These are phyloP conservation scores for Arenicola marina DNA, from an alignment of 2,888 invertebrate genomes.

Conservation along the genomic window DNA sequence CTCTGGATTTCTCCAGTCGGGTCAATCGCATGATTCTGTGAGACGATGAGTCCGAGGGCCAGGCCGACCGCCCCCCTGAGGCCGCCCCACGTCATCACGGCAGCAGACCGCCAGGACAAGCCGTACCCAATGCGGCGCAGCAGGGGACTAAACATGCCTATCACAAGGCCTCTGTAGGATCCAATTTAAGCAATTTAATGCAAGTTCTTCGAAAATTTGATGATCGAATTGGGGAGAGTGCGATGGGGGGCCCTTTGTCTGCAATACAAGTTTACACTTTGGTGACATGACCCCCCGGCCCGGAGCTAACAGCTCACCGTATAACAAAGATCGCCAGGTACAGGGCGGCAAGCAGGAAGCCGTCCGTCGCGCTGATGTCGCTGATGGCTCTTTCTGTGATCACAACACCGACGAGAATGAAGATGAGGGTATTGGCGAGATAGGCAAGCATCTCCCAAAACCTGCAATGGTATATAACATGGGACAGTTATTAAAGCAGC, in stretches of 20 bases:
- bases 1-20: background rate
- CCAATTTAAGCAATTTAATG: no score
- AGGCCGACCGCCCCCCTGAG: constrained; percentile 69
- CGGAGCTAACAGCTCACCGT: no score
- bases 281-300: no score
- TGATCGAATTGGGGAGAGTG: no score
- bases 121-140: constrained; percentile 67
- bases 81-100: constrained; percentile 70
- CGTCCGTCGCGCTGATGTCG: constrained; percentile 63
- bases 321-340: constrained; percentile 59
- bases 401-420: constrained; percentile 69
- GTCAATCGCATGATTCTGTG: constrained; percentile 59
- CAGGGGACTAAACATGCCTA: constrained; percentile 65
- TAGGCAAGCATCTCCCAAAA: constrained; percentile 64
- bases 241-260: no score
- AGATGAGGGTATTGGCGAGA: constrained; percentile 67
- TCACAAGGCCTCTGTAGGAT: constrained; percentile 61
- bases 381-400: constrained; percentile 66
- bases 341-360: constrained; percentile 64
- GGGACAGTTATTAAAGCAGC: no score
- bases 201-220: no score
- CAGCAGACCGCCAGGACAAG: constrained; percentile 66
- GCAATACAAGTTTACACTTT: no score
- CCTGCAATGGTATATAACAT: no score
- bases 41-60: constrained; percentile 67